Conservation (phyloP, 2,113 vertebrate genomes). For the Sinocyclocheilus grahami region DNA sequence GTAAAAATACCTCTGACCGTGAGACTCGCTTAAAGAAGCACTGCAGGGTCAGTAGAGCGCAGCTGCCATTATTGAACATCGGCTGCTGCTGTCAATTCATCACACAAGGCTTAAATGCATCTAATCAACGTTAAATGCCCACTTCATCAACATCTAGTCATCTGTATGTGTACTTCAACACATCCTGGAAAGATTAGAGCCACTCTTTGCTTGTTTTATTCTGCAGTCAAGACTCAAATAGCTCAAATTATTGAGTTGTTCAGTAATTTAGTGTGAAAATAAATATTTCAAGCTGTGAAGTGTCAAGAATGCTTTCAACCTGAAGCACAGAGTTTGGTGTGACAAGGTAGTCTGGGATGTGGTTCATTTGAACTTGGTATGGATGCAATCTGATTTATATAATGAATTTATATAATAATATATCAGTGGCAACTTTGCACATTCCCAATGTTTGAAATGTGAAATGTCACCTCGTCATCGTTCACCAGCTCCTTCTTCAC, state of each 20-base stretch:
- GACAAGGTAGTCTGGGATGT: background rate
- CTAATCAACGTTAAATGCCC: slow-evolving; percentile 71
- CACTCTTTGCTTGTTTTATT: slow-evolving; percentile 1
- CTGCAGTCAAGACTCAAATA: slow-evolving; percentile 28
- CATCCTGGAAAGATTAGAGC: slow-evolving; percentile 59
- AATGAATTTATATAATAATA: background rate
- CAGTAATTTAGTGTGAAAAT: background rate
- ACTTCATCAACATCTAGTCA: slow-evolving; percentile 52
- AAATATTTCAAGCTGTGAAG: background rate
- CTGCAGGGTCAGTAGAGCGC: slow-evolving; percentile 44
- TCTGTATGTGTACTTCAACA: slow-evolving; percentile 50
- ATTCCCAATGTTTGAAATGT: background rate
- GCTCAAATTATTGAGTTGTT: background rate
- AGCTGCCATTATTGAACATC: slow-evolving; percentile 64
- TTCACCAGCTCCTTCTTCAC: slow-evolving; percentile 99
- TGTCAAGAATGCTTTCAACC: background rate
- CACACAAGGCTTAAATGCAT: slow-evolving; percentile 70
- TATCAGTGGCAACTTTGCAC: background rate
- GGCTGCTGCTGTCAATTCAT: slow-evolving; percentile 68
- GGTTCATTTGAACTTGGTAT: background rate
- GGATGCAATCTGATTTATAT: background rate
- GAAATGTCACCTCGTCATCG: slow-evolving; percentile 87
- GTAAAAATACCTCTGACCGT: slow-evolving; percentile 65
- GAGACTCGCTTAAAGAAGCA: slow-evolving; percentile 59
- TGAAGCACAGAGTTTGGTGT: background rate